Evolutionary conservation across 2,113 vertebrate species (phyloP).

Genomic region (Entelurus aequoreus): DNA sequence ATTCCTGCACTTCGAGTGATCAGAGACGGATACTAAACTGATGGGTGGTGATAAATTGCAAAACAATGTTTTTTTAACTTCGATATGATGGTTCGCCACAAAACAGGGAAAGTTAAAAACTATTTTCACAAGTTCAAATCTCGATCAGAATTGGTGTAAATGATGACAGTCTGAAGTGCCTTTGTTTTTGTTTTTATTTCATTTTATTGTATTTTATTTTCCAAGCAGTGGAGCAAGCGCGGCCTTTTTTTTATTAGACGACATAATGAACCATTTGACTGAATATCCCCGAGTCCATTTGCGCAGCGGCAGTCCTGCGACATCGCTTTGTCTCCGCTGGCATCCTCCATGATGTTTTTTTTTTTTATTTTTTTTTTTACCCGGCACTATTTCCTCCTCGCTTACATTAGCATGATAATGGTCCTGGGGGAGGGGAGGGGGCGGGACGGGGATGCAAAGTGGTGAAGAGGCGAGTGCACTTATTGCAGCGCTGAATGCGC

Average conservation of each 20-base stretch:
- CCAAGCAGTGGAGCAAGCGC: constrained; percentile 5
- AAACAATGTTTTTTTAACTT: no score
- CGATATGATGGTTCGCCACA: no score
- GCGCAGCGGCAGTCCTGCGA: constrained; percentile 22
- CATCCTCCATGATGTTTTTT: constrained; percentile 39
- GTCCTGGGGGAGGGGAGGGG: constrained; percentile 42
- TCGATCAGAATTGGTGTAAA: no score
- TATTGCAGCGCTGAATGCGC: constrained; percentile 65
- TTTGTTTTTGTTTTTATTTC: no score
- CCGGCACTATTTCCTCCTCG: constrained; percentile 1
- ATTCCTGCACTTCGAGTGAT: no score
- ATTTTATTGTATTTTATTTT: no score
- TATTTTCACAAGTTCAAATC: no score
- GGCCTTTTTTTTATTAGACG: constrained; percentile 58
- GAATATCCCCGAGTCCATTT: constrained; percentile 56
- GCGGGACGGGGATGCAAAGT: constrained; percentile 38
- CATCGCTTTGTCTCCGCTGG: constrained; percentile 43
- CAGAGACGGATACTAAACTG: no score
- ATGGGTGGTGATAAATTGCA: no score
- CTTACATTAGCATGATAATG: constrained; percentile 72
- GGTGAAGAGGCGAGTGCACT: constrained; percentile 38
- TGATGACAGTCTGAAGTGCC: no score
- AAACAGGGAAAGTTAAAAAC: no score
- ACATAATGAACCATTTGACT: constrained; percentile 65
- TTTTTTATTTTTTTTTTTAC: constrained; percentile 22